Evolutionary conservation across 2,888 invertebrate genomes (phyloP).

Genomic region (Drosophila helvetica): DNA sequence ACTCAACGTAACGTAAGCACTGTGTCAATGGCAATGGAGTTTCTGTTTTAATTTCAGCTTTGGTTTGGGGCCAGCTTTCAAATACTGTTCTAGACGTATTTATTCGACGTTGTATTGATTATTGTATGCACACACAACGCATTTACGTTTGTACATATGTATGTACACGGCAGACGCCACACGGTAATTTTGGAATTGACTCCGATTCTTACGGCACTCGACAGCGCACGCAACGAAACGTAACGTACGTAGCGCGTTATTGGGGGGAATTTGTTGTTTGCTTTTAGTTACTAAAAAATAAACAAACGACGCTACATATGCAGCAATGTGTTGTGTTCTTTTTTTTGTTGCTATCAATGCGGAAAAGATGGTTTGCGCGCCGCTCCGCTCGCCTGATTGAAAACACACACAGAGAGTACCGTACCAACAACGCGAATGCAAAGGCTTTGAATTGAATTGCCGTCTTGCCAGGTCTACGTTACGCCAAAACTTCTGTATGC

Average conservation of each 20-base stretch:
- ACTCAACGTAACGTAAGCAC: constrained; percentile 38
- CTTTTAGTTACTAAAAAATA: constrained; percentile 72
- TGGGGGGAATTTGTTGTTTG: constrained; percentile 55
- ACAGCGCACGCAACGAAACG: constrained; percentile 38
- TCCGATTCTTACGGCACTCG: constrained; percentile 58
- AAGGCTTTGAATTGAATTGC: constrained; percentile 83
- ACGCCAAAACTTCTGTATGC: constrained; percentile 71
- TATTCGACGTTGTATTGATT: constrained; percentile 68
- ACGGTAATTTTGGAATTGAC: constrained; percentile 50
- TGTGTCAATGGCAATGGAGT: constrained; percentile 53
- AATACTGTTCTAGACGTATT: constrained; percentile 48
- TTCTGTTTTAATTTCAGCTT: constrained; percentile 3
- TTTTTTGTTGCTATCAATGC: constrained; percentile 74
- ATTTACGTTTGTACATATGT: constrained; percentile 33
- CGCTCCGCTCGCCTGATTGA: constrained; percentile 80
- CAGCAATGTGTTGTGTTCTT: constrained; percentile 51
- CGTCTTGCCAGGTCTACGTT: constrained; percentile 75
- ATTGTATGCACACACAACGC: constrained; percentile 50
- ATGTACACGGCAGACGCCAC: constrained; percentile 54
- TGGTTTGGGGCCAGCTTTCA: constrained; percentile 59
- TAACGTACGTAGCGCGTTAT: constrained; percentile 45
- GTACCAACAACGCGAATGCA: constrained; percentile 83
- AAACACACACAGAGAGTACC: constrained; percentile 83
- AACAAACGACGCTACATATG: constrained; percentile 73
- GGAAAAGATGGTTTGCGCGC: constrained; percentile 76